Evolutionary conservation across 2,113 vertebrate species (phyloP).

Genomic region (Nicator chloris): DNA sequence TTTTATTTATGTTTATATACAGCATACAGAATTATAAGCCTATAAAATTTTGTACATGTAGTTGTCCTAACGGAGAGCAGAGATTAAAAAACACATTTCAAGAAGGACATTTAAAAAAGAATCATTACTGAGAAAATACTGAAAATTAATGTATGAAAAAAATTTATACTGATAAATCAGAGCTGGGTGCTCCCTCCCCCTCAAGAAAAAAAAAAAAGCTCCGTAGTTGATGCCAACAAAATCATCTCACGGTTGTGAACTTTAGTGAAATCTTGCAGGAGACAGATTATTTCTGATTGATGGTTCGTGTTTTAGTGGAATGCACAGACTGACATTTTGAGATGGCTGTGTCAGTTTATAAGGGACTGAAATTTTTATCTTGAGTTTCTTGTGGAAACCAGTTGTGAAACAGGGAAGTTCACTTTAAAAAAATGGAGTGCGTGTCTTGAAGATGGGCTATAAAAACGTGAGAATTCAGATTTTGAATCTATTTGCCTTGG

Average conservation of each 20-base stretch:
- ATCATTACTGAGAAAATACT: neutral
- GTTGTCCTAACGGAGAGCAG: neutral
- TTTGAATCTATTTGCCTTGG: slow-evolving; percentile 26
- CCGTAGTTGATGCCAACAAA: neutral
- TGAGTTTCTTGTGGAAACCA: neutral
- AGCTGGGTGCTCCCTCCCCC: neutral
- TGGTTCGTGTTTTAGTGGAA: slow-evolving; percentile 44
- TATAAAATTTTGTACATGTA: neutral
- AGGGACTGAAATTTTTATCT: neutral
- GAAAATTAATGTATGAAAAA: neutral
- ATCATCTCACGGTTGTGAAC: slow-evolving; percentile 15
- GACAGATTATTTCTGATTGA: slow-evolving; percentile 44
- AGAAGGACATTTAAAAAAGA: slow-evolving; percentile 29
- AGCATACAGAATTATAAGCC: neutral
- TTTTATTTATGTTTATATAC: slow-evolving; percentile 70
- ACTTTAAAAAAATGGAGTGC: neutral
- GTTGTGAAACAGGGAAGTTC: neutral
- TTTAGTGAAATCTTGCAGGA: slow-evolving; percentile 32
- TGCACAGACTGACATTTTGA: slow-evolving; percentile 28
- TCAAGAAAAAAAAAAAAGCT: slow-evolving; percentile 21
- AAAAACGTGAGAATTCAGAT: slow-evolving; percentile 20
- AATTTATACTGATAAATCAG: neutral
- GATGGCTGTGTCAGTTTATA: neutral
- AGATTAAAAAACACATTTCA: neutral
- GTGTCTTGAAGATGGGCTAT: neutral